phyloP scores from a whole-genome alignment of 2,113 vertebrate genomes.

The Mohoua ochrocephala region DNA sequence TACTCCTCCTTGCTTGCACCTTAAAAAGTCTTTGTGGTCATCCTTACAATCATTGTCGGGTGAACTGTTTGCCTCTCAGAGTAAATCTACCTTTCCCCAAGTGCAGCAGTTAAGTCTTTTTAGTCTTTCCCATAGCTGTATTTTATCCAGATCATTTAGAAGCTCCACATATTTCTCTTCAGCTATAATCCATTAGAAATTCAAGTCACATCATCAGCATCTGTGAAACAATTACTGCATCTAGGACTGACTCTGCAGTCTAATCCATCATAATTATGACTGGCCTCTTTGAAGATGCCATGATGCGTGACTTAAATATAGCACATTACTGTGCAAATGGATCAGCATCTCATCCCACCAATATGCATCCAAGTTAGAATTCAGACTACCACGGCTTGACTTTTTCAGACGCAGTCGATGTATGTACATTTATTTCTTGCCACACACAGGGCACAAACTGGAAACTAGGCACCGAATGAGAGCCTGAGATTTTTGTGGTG shows the following conservation, averaged over 20 bases:
- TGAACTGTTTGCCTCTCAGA: background rate
- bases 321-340: constrained; percentile 73
- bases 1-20: background rate
- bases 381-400: constrained; percentile 33
- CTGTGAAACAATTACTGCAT: constrained; percentile 83
- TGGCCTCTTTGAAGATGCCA: constrained; percentile 77
- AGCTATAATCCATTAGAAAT: constrained; percentile 76
- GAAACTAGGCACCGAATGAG: background rate
- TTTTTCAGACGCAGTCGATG: constrained; percentile 20
- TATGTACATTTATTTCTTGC: background rate
- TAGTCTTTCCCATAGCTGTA: background rate
- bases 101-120: background rate
- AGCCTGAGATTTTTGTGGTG: background rate
- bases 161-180: constrained; percentile 7
- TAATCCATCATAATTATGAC: constrained; percentile 90
- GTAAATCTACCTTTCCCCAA: background rate
- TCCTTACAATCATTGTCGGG: background rate
- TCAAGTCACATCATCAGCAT: constrained; percentile 81
- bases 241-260: constrained; percentile 78
- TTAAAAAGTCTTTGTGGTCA: background rate
- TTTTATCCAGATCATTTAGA: constrained; percentile 10
- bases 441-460: background rate
- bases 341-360: constrained; percentile 61
- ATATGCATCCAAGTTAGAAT: constrained; percentile 48
- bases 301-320: constrained; percentile 74